Base-by-base conservation (phyloP, 2,888 invertebrate genomes). In the Spialia ferax region DNA sequence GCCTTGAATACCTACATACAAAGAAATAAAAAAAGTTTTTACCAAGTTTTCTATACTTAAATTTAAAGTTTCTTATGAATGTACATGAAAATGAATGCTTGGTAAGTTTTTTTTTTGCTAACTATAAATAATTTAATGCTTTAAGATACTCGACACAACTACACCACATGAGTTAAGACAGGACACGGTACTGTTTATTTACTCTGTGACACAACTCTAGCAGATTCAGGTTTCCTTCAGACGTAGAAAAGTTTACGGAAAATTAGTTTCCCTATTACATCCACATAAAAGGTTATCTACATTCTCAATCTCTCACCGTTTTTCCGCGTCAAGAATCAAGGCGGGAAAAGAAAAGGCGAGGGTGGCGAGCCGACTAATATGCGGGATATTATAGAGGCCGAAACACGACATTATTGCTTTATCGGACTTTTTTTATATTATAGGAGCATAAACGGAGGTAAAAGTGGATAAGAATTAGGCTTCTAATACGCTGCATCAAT, bases 281-380 rank as follows among this genome's bases (percentile, higher is more conserved):
- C 76, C 83, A 52, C 48, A 84, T 83, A 83, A 85, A 82, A 82
- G 81, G 80, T 77, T 81, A 85, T 87, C 82, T 78, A 76, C 74
- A 71, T 78, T 79, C 78, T 79, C 81, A 81, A 83, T 83, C 81
- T 82, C 78, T 79, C 79, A 79, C 79, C 80, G 80, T 75, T 85
- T 89, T 88, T 85, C 83, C 83, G 80, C 79, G 67, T 81, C 75
- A 75, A 72, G 73, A 75, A 77, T 73, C 73, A 72, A 73, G 80
- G 81, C 75, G 75, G 76, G 75, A 73, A 74, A 74, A 79, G 79
- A 77, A 57, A 79, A 79, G 78, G 74, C 77, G 82, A 77, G 88
- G 88, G 87, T 80, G 85, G 80, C 76, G 81, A 80, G 75, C 78
- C 84, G 85, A 74, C 77, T 88, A 86, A 89, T 87, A 83, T 79